phyloP scores from a whole-genome alignment of 2,888 invertebrate genomes.

The Corbicula japonica region DNA sequence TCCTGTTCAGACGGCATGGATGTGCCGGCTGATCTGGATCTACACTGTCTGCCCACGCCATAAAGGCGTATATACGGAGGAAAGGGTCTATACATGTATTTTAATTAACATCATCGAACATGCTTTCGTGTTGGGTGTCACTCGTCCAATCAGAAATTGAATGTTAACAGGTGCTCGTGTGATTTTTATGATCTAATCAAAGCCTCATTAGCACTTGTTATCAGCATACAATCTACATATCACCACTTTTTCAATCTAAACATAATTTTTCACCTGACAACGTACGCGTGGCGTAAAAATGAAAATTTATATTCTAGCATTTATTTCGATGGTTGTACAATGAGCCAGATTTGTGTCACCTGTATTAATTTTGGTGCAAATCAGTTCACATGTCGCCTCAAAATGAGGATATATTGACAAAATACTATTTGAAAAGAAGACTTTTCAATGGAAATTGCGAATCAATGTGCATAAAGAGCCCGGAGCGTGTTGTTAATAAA shows the following conservation, averaged over 20 bases:
- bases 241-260: slow-evolving; percentile 43
- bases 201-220: slow-evolving; percentile 52
- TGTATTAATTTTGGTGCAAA: slow-evolving; percentile 9
- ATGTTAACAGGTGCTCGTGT: slow-evolving; percentile 34
- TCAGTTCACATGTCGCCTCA: slow-evolving; percentile 20
- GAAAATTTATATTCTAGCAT: slow-evolving; percentile 12
- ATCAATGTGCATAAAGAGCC: slow-evolving; percentile 36
- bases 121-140: slow-evolving; percentile 38
- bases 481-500: slow-evolving; percentile 35
- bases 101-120: slow-evolving; percentile 25
- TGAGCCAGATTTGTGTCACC: slow-evolving; percentile 4
- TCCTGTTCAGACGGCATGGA: no score
- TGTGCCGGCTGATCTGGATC: no score
- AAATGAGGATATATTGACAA: slow-evolving; percentile 10
- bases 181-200: slow-evolving; percentile 55
- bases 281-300: slow-evolving; percentile 51
- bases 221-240: slow-evolving; percentile 48
- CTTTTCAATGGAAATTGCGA: slow-evolving; percentile 26
- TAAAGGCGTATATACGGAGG: no score
- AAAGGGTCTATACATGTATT: slow-evolving; percentile 27
- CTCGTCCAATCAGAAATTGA: slow-evolving; percentile 32
- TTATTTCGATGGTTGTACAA: not conserved
- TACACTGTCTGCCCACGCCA: no score
- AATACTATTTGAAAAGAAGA: slow-evolving; percentile 24
- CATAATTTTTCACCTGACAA: slow-evolving; percentile 59